Conservation (phyloP, 2,888 invertebrate genomes). For the Torymus auratus region DNA sequence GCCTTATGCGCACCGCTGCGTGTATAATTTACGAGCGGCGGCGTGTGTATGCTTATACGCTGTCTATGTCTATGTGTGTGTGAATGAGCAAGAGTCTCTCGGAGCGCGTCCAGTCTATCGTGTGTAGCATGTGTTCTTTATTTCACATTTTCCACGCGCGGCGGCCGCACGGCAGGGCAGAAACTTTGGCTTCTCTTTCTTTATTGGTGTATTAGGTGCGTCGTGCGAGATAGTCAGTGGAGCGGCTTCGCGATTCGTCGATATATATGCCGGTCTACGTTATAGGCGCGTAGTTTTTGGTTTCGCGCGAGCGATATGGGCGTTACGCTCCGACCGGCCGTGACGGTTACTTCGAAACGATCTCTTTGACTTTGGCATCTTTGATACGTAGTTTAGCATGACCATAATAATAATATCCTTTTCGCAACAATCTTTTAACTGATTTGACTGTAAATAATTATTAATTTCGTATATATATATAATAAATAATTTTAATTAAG, state of each 20-base stretch:
- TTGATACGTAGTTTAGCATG: too few relatives aligned
- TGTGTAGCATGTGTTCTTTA: slow-evolving; percentile 44
- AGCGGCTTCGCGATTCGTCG: too few relatives aligned
- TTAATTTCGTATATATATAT: too few relatives aligned
- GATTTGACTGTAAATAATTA: too few relatives aligned
- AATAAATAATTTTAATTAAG: too few relatives aligned
- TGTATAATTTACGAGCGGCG: slow-evolving; percentile 52
- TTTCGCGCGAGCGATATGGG: slow-evolving; percentile 15
- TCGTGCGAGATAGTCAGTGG: too few relatives aligned
- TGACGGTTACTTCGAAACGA: slow-evolving; percentile 9
- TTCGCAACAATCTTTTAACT: too few relatives aligned
- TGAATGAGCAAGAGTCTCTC: slow-evolving; percentile 68
- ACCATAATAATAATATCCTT: too few relatives aligned
- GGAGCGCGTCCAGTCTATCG: slow-evolving; percentile 75
- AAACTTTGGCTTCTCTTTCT: slow-evolving; percentile 63
- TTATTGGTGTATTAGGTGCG: not conserved
- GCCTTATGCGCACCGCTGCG: not conserved
- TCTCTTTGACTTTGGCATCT: slow-evolving; percentile 20
- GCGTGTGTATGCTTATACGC: not conserved
- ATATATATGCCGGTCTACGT: too few relatives aligned
- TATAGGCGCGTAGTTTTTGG: too few relatives aligned
- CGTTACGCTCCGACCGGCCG: slow-evolving; percentile 23
- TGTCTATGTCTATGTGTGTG: not conserved
- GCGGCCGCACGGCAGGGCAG: slow-evolving; percentile 68
- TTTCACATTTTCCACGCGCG: slow-evolving; percentile 59